Evolutionary conservation across 2,797 vertebrate genomes (phyloP).

Genomic region (Lithobates pipiens): DNA sequence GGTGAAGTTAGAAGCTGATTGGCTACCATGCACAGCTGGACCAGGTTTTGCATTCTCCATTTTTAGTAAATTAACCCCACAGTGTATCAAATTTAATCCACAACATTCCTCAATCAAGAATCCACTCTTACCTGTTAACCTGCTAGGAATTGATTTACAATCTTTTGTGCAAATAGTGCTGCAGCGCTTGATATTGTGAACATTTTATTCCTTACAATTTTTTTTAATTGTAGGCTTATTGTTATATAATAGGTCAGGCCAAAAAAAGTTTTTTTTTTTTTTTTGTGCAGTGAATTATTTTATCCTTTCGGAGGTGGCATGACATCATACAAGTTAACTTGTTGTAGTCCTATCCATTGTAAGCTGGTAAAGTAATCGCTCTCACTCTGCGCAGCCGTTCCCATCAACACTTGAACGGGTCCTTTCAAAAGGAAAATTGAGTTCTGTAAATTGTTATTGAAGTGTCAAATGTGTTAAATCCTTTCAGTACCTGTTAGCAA

Average conservation of each 20-base stretch:
- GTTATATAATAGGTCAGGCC: background rate
- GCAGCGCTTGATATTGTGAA: no score
- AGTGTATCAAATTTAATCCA: no score
- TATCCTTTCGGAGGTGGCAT: background rate
- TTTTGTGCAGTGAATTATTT: background rate
- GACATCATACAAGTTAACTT: constrained; percentile 19
- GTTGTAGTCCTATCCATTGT: constrained; percentile 22
- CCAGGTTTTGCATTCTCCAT: no score
- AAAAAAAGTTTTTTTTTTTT: background rate
- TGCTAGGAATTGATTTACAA: no score
- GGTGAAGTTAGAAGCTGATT: no score
- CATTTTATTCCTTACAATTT: no score
- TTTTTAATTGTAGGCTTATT: no score
- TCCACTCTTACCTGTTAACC: no score
- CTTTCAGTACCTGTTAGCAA: constrained; percentile 59
- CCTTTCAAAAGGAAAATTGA: constrained; percentile 60
- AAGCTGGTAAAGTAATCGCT: constrained; percentile 47
- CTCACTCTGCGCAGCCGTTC: constrained; percentile 44
- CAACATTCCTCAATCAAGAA: no score
- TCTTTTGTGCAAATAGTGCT: no score
- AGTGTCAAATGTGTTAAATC: constrained; percentile 63
- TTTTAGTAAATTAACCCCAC: no score
- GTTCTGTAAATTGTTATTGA: constrained; percentile 59
- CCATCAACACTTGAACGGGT: constrained; percentile 53
- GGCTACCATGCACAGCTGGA: no score